Evolutionary conservation across 2,113 vertebrate genomes (phyloP), one percentile per base, ranked within the genome.

Genomic region (Cardinalis cardinalis): DNA sequence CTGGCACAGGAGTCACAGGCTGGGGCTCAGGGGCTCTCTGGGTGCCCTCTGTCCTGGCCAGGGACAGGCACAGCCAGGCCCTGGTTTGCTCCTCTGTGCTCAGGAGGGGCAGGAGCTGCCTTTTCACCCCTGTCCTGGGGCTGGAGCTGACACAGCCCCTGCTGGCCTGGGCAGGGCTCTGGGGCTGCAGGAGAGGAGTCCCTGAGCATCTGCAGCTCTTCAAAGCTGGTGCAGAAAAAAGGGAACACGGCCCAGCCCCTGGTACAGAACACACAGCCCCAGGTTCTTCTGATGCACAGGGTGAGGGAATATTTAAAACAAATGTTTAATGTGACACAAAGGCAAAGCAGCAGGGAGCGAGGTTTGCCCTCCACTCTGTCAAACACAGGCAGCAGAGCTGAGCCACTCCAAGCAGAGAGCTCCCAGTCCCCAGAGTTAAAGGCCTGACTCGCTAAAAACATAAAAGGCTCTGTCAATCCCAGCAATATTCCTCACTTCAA

Each of bases 231-330:
- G n/a, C 68, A 88, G 78, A 90, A 90, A 71, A 94, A 85, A 77
- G 65, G 63, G 9, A 87, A 44, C 83, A 46, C 12, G 7, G 7
- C 69, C 61, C 10, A 40, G 87, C 53, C 66, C 70, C 66, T 71
- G 65, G 92, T 68, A 68, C n/a, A 64, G 49, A 95, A 31, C 65
- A 71, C 51, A 56, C 63, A 87, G 79, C 82, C 82, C 26, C 18
- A 2, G 32, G 63, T 66, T 18, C 51, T 31, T 64, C 41, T 43
- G 73, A 31, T 23, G 26, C 46, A 10, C 8, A 4, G 80, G 32
- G 71, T 9, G 58, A 48, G 82, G 91, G 59, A 82, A 46, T 48
- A 21, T 70, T 90, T 77, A 77, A 92, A 95, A 83, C 85, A 77
- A 85, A 77, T 48, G 68, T 80, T 90, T 34, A 52, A 76, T 18